Conservation (phyloP, 2,888 invertebrate genomes). For the Myathropa florea region DNA sequence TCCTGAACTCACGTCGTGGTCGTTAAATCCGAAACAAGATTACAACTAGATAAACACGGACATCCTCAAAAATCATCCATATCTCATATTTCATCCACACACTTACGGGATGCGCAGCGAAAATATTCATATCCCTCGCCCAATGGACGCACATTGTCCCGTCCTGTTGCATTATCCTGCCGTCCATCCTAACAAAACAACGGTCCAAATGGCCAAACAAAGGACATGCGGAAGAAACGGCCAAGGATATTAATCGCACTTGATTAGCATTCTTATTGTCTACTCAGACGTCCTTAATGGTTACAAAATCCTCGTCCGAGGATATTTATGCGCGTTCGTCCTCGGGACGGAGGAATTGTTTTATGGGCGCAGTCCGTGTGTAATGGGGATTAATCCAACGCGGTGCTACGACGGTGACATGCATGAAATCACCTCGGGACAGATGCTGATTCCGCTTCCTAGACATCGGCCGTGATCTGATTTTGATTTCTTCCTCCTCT, state of each 20-base stretch:
- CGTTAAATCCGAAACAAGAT: constrained; percentile 67
- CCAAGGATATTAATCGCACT: constrained; percentile 63
- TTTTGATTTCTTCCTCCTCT: constrained; percentile 42
- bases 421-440: constrained; percentile 52
- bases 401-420: constrained; percentile 55
- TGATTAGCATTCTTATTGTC: constrained; percentile 70
- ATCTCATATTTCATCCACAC: constrained; percentile 65
- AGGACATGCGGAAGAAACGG: constrained; percentile 37
- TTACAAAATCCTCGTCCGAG: constrained; percentile 37
- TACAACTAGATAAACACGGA: constrained; percentile 66
- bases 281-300: constrained; percentile 51
- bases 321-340: constrained; percentile 31
- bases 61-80: constrained; percentile 29
- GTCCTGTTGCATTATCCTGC: constrained; percentile 23
- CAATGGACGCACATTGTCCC: constrained; percentile 23
- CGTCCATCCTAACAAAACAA: constrained; percentile 54
- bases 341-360: constrained; percentile 35
- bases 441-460: constrained; percentile 57
- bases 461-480: constrained; percentile 32
- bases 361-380: constrained; percentile 51
- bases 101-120: constrained; percentile 63
- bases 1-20: constrained; percentile 2
- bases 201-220: constrained; percentile 3
- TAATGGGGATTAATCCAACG: constrained; percentile 64
- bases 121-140: constrained; percentile 64